Conservation (phyloP, 2,113 vertebrate genomes). For the Tenebrosternarchus preto region DNA sequence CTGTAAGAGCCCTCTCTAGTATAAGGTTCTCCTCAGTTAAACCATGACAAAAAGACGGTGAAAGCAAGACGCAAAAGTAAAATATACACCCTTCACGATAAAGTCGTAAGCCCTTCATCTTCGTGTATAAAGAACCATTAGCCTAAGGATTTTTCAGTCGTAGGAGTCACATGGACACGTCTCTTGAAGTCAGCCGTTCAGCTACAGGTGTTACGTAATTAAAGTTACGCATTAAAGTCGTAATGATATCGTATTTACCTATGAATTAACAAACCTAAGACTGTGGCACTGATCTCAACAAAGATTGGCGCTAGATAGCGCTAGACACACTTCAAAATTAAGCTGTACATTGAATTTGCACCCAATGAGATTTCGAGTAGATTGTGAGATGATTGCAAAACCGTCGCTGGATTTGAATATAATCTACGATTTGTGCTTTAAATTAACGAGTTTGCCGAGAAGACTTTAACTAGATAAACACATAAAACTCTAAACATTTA, state of each 20-base stretch:
- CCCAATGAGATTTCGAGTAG: not conserved
- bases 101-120: no score
- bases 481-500: no score
- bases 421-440: no score
- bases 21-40: not conserved
- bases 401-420: not conserved
- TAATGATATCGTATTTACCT: not conserved
- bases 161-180: not conserved
- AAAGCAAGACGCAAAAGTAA: no score
- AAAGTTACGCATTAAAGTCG: slow-evolving; percentile 1
- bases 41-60: not conserved
- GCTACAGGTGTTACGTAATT: slow-evolving; percentile 19
- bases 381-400: not conserved
- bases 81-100: no score
- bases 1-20: not conserved
- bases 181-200: no score
- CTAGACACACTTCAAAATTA: slow-evolving; percentile 6
- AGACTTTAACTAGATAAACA: not conserved
- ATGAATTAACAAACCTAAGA: not conserved
- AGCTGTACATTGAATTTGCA: slow-evolving; percentile 26
- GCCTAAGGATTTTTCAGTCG: no score
- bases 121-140: no score
- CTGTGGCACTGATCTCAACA: not conserved
- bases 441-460: not conserved
- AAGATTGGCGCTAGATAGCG: not conserved